Evolutionary conservation across 37 sponge, comb jelly and placozoan species (phyloP), one percentile per base, ranked within the genome.

Genomic region (Eunapius fragilis): DNA sequence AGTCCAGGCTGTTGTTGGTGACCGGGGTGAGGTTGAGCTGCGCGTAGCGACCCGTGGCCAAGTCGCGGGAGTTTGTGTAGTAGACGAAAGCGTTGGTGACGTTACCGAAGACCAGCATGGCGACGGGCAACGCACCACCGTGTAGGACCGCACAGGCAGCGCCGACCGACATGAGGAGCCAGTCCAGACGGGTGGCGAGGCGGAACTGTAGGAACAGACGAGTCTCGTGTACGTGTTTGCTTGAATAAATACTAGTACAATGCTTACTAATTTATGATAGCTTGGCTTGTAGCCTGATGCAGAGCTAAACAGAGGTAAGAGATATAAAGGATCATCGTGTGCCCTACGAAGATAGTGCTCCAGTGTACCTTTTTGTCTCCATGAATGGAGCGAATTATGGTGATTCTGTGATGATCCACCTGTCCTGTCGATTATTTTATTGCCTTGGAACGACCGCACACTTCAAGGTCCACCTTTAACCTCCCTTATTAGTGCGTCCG

Each of bases 71-170:
- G 22, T 26, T 26, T 19, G 37, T 25, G 37, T 85, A 69, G 38
- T 85, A 35, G 85, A 84, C 68, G 70, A 79, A 89, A 37, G 77
- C 24, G 45, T 79, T 74, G 74, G 72, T 77, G 34, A 86, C 67
- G 23, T 83, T 68, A 31, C 82, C 91, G 48, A 90, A 86, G 38
- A 90, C 49, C 3, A 86, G 72, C 82, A 90, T 82, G 31, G 76
- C 30, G 25, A 67, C 71, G 22, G 91, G 91, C 27, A 90, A 78
- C 47, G 34, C 58, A n/a, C 68, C 67, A n/a, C 91, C 91, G 75
- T 90, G 91, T 12, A 79, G 50, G 0, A 85, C 41, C 19, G 86
- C 91, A 9, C 72, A 70, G 0, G 82, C 26, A 37, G 68, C 19
- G 11, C 91, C 87, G 22, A 86, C 23, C 26, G 68, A 26, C 77